Evolutionary conservation across 2,113 vertebrate species (phyloP).

Genomic region (Columba livia): DNA sequence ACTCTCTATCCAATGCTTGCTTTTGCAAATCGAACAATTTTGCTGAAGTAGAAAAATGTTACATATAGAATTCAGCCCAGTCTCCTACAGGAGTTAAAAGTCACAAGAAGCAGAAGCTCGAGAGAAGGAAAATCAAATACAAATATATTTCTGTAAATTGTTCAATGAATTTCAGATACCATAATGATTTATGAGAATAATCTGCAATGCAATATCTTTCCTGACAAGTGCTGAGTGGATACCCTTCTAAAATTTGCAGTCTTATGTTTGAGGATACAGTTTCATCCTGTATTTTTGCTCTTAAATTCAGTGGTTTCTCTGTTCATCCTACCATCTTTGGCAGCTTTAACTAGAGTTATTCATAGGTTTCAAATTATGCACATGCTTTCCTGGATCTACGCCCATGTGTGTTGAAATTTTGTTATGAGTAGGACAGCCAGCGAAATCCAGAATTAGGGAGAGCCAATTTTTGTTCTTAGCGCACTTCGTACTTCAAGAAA

Average conservation of each 20-base stretch:
- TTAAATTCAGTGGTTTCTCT: conserved; percentile 38
- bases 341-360: conserved; percentile 47
- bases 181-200: conserved; percentile 9
- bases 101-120: not conserved
- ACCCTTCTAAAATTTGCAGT: conserved; percentile 2
- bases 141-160: conserved; percentile 31
- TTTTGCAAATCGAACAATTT: conserved; percentile 24
- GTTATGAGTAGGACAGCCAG: not conserved
- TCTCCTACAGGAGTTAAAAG: not conserved
- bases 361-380: conserved; percentile 46
- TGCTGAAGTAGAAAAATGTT: not conserved
- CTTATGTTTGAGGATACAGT: conserved; percentile 11
- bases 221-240: conserved; percentile 34
- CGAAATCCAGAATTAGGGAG: not conserved
- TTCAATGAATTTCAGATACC: conserved; percentile 7
- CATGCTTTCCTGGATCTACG: conserved; percentile 28
- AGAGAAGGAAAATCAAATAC: conserved; percentile 17
- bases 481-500: not conserved
- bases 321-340: conserved; percentile 53
- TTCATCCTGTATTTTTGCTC: conserved; percentile 23
- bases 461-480: not conserved
- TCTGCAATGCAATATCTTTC: not conserved
- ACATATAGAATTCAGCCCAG: not conserved
- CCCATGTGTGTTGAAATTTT: conserved; percentile 28
- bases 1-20: not conserved